Evolutionary conservation across 2,888 invertebrate genomes (phyloP).

Genomic region (Silvanus unidentatus): DNA sequence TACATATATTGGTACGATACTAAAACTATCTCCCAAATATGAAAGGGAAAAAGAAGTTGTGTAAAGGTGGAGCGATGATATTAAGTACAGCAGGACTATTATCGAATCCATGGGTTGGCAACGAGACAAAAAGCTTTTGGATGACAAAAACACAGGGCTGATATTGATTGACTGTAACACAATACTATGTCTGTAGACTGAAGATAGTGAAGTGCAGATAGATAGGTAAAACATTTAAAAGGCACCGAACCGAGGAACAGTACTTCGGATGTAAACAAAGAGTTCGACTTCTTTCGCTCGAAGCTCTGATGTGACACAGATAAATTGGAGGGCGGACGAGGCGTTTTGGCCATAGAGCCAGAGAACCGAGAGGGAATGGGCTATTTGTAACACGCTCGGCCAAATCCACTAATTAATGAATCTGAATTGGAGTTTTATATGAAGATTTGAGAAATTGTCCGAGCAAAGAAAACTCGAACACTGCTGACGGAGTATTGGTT

Average conservation of each 20-base stretch:
- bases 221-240: conserved; percentile 26
- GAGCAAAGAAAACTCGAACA: conserved; percentile 4
- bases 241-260: conserved; percentile 24
- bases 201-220: conserved; percentile 18
- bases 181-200: conserved; percentile 22
- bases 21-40: no score
- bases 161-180: conserved; percentile 27
- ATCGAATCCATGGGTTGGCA: conserved; percentile 25
- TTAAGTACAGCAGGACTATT: no score
- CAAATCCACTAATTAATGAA: conserved; percentile 14
- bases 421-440: conserved; percentile 5
- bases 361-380: background rate
- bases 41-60: no score
- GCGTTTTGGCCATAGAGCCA: no score
- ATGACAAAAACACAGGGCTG: conserved; percentile 28
- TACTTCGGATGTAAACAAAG: conserved; percentile 27
- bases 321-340: conserved; percentile 10
- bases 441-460: conserved; percentile 1
- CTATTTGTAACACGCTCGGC: conserved; percentile 12
- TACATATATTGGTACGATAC: no score
- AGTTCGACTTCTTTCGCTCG: conserved; percentile 16
- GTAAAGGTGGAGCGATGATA: no score
- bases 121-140: conserved; percentile 30
- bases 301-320: conserved; percentile 10
- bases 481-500: no score